Conservation (phyloP, 2,113 vertebrate genomes). For the Brachionichthys hirsutus region DNA sequence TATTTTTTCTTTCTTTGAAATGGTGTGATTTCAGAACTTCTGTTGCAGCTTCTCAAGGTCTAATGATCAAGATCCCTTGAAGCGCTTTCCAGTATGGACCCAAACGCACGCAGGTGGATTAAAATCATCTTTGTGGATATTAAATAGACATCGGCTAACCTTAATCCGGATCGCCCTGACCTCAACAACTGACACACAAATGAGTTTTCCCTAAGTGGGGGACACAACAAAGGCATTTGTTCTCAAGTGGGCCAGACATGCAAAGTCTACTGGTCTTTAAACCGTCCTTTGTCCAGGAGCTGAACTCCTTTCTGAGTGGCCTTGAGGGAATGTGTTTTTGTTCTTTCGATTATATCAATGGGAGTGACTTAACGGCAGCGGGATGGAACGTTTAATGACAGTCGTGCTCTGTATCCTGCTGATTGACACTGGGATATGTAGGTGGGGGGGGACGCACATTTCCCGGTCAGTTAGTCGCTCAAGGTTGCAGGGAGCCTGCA, state of each 20-base stretch:
- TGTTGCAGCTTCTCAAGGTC: conserved; percentile 31
- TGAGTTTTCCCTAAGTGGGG: no score
- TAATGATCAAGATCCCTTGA: conserved; percentile 18
- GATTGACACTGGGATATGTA: conserved; percentile 83
- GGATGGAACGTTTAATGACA: conserved; percentile 42
- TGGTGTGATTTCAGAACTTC: conserved; percentile 26
- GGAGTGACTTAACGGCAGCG: conserved; percentile 35
- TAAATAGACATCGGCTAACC: no score
- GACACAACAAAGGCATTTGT: no score
- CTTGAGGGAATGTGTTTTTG: conserved; percentile 37
- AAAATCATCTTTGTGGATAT: no score
- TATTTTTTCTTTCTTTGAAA: conserved; percentile 32
- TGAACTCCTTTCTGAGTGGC: conserved; percentile 4
- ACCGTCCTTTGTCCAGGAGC: no score
- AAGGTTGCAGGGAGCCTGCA: conserved; percentile 84
- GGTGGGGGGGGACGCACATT: conserved; percentile 82
- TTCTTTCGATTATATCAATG: conserved; percentile 28
- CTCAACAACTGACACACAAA: no score
- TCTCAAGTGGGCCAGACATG: no score
- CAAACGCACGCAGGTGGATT: neutral
- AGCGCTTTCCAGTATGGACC: conserved; percentile 18
- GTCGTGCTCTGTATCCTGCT: conserved; percentile 45
- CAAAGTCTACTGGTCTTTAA: no score
- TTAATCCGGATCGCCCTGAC: no score
- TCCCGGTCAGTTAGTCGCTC: conserved; percentile 87